Evolutionary conservation across 2,888 invertebrate species (phyloP).

Genomic region (Zaprionus lineosus): DNA sequence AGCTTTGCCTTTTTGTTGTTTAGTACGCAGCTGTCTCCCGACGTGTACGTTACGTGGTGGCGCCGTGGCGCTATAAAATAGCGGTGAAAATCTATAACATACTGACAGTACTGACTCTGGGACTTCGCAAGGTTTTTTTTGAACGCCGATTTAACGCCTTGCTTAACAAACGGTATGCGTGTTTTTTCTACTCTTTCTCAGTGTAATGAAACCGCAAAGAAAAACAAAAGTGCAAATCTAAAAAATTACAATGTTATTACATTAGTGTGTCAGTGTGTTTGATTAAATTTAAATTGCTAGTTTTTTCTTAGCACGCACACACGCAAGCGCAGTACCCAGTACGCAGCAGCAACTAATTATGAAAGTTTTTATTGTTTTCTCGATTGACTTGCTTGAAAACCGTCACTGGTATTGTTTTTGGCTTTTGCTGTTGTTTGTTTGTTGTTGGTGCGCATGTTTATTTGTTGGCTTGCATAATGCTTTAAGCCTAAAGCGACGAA

Average conservation of each 20-base stretch:
- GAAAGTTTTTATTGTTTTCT: slow-evolving; percentile 64
- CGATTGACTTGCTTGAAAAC: slow-evolving; percentile 40
- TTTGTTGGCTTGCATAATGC: slow-evolving; percentile 57
- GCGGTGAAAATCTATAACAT: slow-evolving; percentile 60
- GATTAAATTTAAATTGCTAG: slow-evolving; percentile 39
- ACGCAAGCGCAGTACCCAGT: slow-evolving; percentile 50
- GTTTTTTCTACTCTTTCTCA: slow-evolving; percentile 31
- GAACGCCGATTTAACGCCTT: slow-evolving; percentile 52
- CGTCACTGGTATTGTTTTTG: slow-evolving; percentile 6
- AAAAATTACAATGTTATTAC: slow-evolving; percentile 43
- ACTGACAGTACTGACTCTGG: slow-evolving; percentile 13
- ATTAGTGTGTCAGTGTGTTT: slow-evolving; percentile 66
- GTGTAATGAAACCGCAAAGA: slow-evolving; percentile 30
- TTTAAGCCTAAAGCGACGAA: slow-evolving; percentile 30
- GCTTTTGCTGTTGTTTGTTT: slow-evolving; percentile 16
- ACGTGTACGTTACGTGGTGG: slow-evolving; percentile 63
- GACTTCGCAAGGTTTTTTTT: slow-evolving; percentile 26
- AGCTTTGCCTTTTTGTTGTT: slow-evolving; percentile 69
- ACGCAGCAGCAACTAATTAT: slow-evolving; percentile 63
- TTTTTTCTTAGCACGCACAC: slow-evolving; percentile 27
- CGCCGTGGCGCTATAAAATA: slow-evolving; percentile 62
- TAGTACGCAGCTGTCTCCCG: slow-evolving; percentile 68
- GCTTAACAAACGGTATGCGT: slow-evolving; percentile 58
- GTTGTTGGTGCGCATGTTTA: slow-evolving; percentile 24
- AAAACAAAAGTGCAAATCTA: slow-evolving; percentile 62